These are phyloP conservation scores for Diplazon laetatorius DNA, from an alignment of 2,888 invertebrate genomes.

Conservation along the genomic window DNA sequence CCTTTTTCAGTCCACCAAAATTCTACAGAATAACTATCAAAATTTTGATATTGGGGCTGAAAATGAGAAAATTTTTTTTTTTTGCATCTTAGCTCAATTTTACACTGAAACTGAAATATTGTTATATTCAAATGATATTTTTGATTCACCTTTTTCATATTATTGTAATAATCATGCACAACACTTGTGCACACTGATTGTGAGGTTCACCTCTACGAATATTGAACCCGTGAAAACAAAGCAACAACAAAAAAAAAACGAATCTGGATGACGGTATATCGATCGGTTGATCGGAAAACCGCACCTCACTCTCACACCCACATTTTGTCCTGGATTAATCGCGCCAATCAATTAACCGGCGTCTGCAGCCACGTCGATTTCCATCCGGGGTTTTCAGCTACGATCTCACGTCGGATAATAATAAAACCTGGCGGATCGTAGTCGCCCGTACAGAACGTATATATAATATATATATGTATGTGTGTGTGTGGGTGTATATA, in stretches of 20 bases:
- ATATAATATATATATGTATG: too few species aligned
- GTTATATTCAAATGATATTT: too few species aligned
- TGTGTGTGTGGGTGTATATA: too few species aligned
- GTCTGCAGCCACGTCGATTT: constrained; percentile 38
- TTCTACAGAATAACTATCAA: too few species aligned
- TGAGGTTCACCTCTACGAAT: background rate
- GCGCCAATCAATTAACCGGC: constrained; percentile 61
- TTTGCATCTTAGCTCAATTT: too few species aligned
- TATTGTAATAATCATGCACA: background rate
- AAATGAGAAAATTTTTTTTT: too few species aligned
- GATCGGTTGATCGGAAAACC: constrained; percentile 53
- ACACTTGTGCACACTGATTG: background rate
- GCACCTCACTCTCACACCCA: constrained; percentile 44
- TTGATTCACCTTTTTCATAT: too few species aligned
- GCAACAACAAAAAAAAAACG: constrained; percentile 16
- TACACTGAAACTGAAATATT: too few species aligned
- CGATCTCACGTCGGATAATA: constrained; percentile 47
- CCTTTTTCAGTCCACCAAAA: too few species aligned
- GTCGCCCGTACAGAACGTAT: background rate
- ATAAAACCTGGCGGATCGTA: constrained; percentile 32
- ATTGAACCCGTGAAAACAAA: background rate
- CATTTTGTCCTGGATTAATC: constrained; percentile 53
- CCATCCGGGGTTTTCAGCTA: constrained; percentile 26
- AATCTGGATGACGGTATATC: background rate
- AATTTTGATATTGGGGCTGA: too few species aligned